phyloP scores from a whole-genome alignment of 2,888 invertebrate species.

The Drosophila paramelanica region DNA sequence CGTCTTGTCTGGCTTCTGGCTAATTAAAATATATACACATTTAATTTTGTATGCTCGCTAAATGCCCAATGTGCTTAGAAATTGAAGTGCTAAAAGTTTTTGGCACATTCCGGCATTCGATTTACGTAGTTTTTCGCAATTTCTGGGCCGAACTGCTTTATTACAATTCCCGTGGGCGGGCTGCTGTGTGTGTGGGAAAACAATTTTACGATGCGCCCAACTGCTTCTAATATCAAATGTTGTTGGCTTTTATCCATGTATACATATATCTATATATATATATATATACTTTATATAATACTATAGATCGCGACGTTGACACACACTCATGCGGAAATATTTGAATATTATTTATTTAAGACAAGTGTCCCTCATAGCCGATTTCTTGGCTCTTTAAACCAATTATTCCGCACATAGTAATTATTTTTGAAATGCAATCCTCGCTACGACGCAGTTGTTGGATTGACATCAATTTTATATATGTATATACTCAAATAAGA shows the following conservation, averaged over 20 bases:
- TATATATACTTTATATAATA: too few species aligned
- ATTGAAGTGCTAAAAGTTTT: conserved; percentile 64
- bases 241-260: conserved; percentile 57
- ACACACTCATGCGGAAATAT: conserved; percentile 65
- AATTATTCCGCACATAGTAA: conserved; percentile 10
- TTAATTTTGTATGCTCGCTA: conserved; percentile 29
- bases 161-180: conserved; percentile 65
- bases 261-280: conserved; percentile 14
- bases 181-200: conserved; percentile 45
- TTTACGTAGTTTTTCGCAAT: conserved; percentile 58
- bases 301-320: conserved; percentile 35
- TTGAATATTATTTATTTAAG: conserved; percentile 63
- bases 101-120: conserved; percentile 39
- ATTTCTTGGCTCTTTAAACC: conserved; percentile 5
- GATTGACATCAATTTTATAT: conserved; percentile 5
- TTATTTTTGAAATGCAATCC: conserved; percentile 17
- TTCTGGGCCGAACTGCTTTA: conserved; percentile 56
- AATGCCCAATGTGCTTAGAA: conserved; percentile 30
- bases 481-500: too few species aligned
- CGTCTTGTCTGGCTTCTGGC: conserved; percentile 36
- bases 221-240: conserved; percentile 64
- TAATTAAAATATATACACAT: conserved; percentile 70
- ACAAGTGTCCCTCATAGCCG: conserved; percentile 52
- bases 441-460: conserved; percentile 13
- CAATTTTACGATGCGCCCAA: conserved; percentile 71